Base-by-base conservation (phyloP, 1,140 invertebrate species). In the Lepeophtheirus salmonis region DNA sequence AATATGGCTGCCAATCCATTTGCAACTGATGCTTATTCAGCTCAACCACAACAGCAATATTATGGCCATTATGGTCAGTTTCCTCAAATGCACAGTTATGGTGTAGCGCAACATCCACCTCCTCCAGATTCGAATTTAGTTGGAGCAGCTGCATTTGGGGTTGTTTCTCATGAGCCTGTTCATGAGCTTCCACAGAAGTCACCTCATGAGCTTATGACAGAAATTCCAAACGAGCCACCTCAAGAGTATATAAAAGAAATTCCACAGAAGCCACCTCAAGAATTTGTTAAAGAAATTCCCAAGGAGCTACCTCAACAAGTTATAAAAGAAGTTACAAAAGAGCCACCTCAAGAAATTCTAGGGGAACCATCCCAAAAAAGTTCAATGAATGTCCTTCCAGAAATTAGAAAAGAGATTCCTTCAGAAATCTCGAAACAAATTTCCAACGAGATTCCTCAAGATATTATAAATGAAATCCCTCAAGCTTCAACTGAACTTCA, bases 111-210 rank as follows among this genome's bases (percentile, higher is more conserved):
- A 56, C 18, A 4, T 13, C 18, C 30, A 10, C 30, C 30, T 41
- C 6, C 30, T 41, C 30, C 30, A 10, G 30, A 41, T 10, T 10
- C 30, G 6, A 41, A 41, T 41, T 41, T 41, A n/a, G n/a, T n/a
- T 10, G 30, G 30, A 60, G 59, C 59, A 3, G 50, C 54, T 61
- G 41, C 59, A 10, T 61, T 61, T 52, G 59, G 50, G n/a, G 30
- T 41, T 6, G n/a, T 6, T 41, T n/a, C n/a, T n/a, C n/a, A 41
- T 10, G n/a, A 41, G 30, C 30, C 30, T 10, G 30, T n/a, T 10
- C 6, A 41, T 6, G 30, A 41, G 30, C 30, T 10, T 6, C 30
- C 30, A 10, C 30, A 41, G 6, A 6, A 6, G 6, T n/a, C 30
- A 10, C 30, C 30, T 41, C 30, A 6, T 41, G 6, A 6, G 6